Percentiles rank a stretch among this genome's conserved stretches.
Evolutionary conservation across 2,888 invertebrate genomes (phyloP).

Genomic region (Apomyelois bistriatella): DNA sequence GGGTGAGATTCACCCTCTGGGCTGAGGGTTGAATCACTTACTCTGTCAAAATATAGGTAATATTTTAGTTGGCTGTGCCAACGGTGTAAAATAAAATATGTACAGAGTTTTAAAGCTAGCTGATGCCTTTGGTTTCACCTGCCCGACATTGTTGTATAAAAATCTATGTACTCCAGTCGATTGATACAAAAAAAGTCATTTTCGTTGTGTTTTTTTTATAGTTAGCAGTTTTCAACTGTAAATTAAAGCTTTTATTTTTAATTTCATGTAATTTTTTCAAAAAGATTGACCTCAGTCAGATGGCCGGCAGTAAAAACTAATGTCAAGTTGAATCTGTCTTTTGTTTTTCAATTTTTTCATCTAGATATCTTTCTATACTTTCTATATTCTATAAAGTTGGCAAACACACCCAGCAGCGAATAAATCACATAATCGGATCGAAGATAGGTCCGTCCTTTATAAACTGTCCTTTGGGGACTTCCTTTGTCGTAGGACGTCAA

Average conservation of each 20-base stretch:
- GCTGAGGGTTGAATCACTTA: conserved; percentile 53
- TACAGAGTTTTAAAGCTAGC: not conserved
- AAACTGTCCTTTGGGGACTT: conserved; percentile 28
- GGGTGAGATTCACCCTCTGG: conserved; percentile 52
- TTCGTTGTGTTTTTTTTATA: too few species aligned
- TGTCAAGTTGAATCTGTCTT: too few species aligned
- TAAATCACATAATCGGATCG: conserved; percentile 69
- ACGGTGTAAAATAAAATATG: not conserved
- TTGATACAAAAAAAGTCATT: too few species aligned
- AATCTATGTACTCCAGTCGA: too few species aligned
- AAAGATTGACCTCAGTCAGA: too few species aligned
- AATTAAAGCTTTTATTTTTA: too few species aligned
- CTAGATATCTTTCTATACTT: not conserved
- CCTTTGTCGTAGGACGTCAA: conserved; percentile 12
- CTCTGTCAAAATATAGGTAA: conserved; percentile 67
- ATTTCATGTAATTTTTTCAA: too few species aligned
- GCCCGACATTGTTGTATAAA: too few species aligned
- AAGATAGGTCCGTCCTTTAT: conserved; percentile 32
- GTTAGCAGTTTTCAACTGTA: too few species aligned
- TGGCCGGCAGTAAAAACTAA: too few species aligned
- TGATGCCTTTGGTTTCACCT: too few species aligned
- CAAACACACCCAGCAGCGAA: conserved; percentile 52
- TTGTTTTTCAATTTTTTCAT: too few species aligned
- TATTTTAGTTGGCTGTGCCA: conserved; percentile 49
- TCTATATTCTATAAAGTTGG: conserved; percentile 26